Conservation (phyloP, 35 echinoderm and acorn worm genomes). For the Amphiura filiformis region DNA sequence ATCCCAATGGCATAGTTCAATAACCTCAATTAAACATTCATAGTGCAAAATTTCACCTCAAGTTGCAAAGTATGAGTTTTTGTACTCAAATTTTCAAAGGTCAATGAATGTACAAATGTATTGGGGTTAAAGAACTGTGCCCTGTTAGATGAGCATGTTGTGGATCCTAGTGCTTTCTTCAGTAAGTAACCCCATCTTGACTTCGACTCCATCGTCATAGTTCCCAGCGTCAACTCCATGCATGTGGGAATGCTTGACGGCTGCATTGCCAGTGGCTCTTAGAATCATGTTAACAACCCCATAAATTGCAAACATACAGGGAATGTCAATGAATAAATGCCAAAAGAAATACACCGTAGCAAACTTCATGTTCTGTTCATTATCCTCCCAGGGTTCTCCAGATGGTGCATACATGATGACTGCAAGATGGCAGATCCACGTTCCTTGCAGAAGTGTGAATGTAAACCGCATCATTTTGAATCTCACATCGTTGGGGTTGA, state of each 20-base stretch:
- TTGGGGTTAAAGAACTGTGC: too few species aligned
- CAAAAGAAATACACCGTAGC: conserved; percentile 71
- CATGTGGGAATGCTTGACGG: conserved; percentile 57
- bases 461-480: conserved; percentile 59
- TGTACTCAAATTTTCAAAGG: too few species aligned
- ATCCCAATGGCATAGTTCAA: too few species aligned
- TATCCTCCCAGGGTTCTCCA: conserved; percentile 63
- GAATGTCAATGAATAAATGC: conserved; percentile 78
- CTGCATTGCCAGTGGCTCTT: conserved; percentile 44
- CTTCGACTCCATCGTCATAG: conserved; percentile 18
- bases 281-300: conserved; percentile 36
- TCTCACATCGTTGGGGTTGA: conserved; percentile 32
- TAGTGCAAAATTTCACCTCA: too few species aligned
- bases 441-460: conserved; percentile 80
- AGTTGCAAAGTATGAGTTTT: too few species aligned
- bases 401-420: conserved; percentile 69
- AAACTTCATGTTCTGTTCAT: conserved; percentile 81
- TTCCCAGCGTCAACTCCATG: too few species aligned
- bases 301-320: conserved; percentile 67
- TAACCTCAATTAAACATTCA: too few species aligned
- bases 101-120: too few species aligned
- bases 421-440: conserved; percentile 88
- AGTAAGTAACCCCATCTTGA: not conserved
- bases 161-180: too few species aligned
- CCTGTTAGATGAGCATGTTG: too few species aligned